These are phyloP conservation scores for Monodelphis domestica DNA, from an alignment of 2,797 vertebrate species.

Conservation along the genomic window DNA sequence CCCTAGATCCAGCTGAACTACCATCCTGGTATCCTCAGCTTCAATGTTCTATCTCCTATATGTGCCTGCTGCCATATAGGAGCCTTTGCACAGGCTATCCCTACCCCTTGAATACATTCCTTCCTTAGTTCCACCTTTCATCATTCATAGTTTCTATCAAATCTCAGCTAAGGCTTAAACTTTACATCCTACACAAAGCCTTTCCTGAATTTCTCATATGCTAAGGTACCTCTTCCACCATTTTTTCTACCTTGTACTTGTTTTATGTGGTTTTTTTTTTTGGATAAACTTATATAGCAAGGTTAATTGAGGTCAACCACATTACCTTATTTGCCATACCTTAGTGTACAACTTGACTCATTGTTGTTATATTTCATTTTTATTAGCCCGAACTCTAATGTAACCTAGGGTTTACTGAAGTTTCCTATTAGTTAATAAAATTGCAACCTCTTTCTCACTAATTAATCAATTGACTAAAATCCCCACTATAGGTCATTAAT, in stretches of 20 bases:
- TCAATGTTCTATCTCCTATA: not conserved
- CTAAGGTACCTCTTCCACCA: not conserved
- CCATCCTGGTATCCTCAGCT: not conserved
- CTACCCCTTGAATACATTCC: not conserved
- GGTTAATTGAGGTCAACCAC: not conserved
- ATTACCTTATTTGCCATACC: not conserved
- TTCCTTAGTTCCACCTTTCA: not conserved
- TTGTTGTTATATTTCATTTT: not conserved
- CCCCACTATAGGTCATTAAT: not conserved
- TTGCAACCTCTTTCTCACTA: conserved; percentile 33
- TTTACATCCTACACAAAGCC: not conserved
- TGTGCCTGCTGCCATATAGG: not conserved
- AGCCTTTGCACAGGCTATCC: not conserved
- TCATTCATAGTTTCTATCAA: not conserved
- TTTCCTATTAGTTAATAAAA: not conserved
- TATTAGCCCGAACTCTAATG: not conserved
- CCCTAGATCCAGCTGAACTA: not conserved
- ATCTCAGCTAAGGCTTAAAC: not conserved
- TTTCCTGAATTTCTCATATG: not conserved
- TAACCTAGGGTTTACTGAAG: not conserved
- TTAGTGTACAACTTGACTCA: not conserved
- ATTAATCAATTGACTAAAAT: not conserved
- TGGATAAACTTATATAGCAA: not conserved
- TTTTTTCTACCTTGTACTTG: not conserved
- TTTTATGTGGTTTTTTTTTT: not conserved